phyloP scores from a whole-genome alignment of 2,888 invertebrate genomes.

The Andrena camellia region DNA sequence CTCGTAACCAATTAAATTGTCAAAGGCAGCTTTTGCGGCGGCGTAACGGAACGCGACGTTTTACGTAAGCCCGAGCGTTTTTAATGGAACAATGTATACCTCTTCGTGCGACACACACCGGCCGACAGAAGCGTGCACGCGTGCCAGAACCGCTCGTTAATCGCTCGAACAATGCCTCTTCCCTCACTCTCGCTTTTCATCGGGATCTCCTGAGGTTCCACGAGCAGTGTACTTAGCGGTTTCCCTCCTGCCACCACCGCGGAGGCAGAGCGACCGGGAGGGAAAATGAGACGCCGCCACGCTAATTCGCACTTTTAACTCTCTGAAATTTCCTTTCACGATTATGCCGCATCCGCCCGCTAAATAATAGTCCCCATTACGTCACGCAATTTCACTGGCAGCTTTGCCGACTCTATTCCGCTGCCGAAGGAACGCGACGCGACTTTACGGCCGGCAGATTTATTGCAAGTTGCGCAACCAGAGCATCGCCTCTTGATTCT shows the following conservation, averaged over 20 bases:
- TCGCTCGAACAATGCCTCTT: slow-evolving; percentile 31
- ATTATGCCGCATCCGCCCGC: slow-evolving; percentile 23
- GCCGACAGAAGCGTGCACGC: slow-evolving; percentile 37
- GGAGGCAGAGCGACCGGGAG: neutral
- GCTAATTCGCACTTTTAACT: slow-evolving; percentile 42
- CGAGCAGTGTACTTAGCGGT: slow-evolving; percentile 24
- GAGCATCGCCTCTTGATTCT: neutral
- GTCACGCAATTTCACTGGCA: slow-evolving; percentile 31
- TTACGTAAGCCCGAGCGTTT: slow-evolving; percentile 37
- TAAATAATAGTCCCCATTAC: slow-evolving; percentile 46
- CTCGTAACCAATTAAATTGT: slow-evolving; percentile 56
- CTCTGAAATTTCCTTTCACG: slow-evolving; percentile 29
- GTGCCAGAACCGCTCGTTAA: slow-evolving; percentile 43
- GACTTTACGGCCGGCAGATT: slow-evolving; percentile 8
- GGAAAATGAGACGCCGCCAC: neutral
- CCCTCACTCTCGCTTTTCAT: slow-evolving; percentile 22
- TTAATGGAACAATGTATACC: slow-evolving; percentile 33
- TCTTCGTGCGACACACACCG: slow-evolving; percentile 12
- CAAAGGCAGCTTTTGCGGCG: slow-evolving; percentile 43
- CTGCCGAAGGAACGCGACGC: neutral
- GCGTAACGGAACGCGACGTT: slow-evolving; percentile 31
- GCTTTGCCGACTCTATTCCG: slow-evolving; percentile 33
- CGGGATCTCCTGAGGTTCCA: slow-evolving; percentile 24
- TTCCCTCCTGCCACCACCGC: slow-evolving; percentile 28
- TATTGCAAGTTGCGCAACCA: neutral